phyloP scores from a whole-genome alignment of 2,888 invertebrate species.

The Harpalus rubripes region DNA sequence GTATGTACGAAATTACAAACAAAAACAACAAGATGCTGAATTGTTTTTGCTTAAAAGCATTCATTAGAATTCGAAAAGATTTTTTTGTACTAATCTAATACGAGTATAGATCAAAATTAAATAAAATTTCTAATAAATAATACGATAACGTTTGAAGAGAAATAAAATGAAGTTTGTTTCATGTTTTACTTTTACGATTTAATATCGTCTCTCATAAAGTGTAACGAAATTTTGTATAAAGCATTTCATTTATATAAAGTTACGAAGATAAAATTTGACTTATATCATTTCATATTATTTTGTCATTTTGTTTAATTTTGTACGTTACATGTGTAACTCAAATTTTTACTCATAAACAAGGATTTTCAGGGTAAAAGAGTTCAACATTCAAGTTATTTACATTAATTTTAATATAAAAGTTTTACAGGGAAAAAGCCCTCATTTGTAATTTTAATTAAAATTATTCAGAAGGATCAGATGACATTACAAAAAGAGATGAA shows the following conservation, averaged over 20 bases:
- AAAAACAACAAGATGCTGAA: too few relatives aligned
- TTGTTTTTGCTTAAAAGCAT: too few relatives aligned
- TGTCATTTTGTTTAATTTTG: background rate
- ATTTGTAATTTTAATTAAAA: background rate
- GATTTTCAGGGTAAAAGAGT: background rate
- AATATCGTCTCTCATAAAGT: conserved; percentile 15
- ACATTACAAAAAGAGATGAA: background rate
- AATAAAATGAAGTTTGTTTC: conserved; percentile 12
- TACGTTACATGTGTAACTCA: background rate
- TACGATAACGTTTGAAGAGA: background rate
- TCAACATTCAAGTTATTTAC: background rate
- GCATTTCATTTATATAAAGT: conserved; percentile 33
- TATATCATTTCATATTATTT: conserved; percentile 1
- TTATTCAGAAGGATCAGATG: background rate
- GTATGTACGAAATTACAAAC: too few relatives aligned
- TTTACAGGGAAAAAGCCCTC: background rate
- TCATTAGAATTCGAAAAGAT: too few relatives aligned
- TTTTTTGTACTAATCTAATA: too few relatives aligned
- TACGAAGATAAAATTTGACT: conserved; percentile 37
- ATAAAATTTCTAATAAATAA: too few relatives aligned
- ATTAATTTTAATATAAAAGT: background rate
- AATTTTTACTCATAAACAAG: conserved; percentile 4
- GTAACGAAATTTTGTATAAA: conserved; percentile 36
- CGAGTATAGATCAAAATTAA: too few relatives aligned
- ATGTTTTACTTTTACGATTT: conserved; percentile 25